Percentiles rank a stretch among this genome's conserved stretches.
These are phyloP conservation scores for Daphoenositta chrysoptera DNA, from an alignment of 2,113 vertebrate genomes.

Conservation along the genomic window DNA sequence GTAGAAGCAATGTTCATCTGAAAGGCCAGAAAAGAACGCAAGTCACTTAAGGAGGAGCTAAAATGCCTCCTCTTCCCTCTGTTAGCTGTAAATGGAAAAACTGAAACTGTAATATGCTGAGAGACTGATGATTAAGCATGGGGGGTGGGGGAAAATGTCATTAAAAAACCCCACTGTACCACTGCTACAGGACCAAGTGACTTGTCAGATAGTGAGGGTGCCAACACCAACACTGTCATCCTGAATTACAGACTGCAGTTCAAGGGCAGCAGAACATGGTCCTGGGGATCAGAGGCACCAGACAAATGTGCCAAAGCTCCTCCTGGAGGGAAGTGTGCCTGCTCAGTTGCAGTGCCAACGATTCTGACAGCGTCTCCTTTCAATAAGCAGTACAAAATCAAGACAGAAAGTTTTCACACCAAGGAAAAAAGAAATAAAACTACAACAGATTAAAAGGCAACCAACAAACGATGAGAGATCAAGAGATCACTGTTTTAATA, in stretches of 20 bases:
- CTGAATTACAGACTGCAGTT: not conserved
- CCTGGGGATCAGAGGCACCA: not conserved
- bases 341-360: not conserved
- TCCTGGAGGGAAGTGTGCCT: not conserved
- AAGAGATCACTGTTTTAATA: not conserved
- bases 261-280: not conserved
- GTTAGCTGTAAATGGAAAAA: not conserved
- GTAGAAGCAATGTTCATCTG: not conserved
- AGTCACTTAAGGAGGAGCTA: not conserved
- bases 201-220: rapidly evolving
- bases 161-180: not conserved
- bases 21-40: not conserved
- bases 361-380: not conserved
- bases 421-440: not conserved
- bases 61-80: not conserved
- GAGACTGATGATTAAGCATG: not conserved
- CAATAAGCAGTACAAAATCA: not conserved
- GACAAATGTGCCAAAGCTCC: not conserved
- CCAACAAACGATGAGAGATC: not conserved
- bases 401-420: not conserved
- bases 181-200: not conserved
- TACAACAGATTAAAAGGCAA: not conserved
- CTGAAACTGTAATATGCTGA: not conserved
- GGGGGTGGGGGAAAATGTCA: not conserved
- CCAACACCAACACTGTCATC: not conserved